Conservation (phyloP, 2,888 invertebrate genomes). For the Tholera decimalis region DNA sequence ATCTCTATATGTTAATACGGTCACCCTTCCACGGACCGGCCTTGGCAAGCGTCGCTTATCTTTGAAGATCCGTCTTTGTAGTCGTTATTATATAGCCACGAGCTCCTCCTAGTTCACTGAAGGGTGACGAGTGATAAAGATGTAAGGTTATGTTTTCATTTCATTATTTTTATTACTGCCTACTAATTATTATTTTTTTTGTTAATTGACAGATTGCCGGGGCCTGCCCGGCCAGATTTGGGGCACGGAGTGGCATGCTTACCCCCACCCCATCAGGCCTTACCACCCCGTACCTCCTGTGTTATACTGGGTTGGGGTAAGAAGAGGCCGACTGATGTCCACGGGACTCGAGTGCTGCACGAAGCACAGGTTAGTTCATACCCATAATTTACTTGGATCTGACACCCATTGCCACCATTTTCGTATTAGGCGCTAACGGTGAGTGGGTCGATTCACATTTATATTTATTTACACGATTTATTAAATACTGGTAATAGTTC, state of each 20-base stretch:
- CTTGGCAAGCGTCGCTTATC: too few relatives aligned
- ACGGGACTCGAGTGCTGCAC: conserved; percentile 96
- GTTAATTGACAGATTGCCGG: conserved; percentile 78
- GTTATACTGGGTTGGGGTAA: conserved; percentile 99
- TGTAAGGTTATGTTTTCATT: conserved; percentile 15
- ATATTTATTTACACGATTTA: too few relatives aligned
- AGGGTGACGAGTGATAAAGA: background rate
- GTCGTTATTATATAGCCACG: too few relatives aligned
- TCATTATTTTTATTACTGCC: conserved; percentile 25
- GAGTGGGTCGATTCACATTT: background rate
- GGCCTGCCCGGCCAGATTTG: conserved; percentile 78
- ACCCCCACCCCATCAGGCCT: conserved; percentile 93
- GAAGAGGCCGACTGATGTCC: conserved; percentile 93
- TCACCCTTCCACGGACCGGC: too few relatives aligned
- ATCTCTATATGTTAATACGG: too few relatives aligned
- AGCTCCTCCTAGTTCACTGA: background rate
- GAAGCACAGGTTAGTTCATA: conserved; percentile 94
- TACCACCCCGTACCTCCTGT: conserved; percentile 93
- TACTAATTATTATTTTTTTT: conserved; percentile 24
- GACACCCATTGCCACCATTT: background rate
- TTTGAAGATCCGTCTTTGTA: too few relatives aligned
- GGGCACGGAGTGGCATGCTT: conserved; percentile 95
- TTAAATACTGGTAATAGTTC: background rate
- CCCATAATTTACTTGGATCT: background rate
- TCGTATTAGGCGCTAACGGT: background rate